These are phyloP conservation scores for Dinothrombium tinctorium DNA, from an alignment of 1,140 invertebrate species.

Conservation along the genomic window DNA sequence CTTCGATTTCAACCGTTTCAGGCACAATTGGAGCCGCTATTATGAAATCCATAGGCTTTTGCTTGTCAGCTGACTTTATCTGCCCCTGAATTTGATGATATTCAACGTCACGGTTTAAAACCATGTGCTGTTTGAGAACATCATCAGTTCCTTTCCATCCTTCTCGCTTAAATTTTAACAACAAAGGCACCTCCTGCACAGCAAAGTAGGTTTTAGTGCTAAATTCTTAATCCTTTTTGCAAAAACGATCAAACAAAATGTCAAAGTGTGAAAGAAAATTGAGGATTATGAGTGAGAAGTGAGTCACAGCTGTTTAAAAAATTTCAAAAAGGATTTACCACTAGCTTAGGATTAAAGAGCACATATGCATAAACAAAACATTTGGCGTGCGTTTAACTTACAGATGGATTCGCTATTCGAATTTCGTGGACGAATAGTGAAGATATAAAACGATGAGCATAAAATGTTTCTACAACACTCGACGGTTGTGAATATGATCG, in stretches of 20 bases:
- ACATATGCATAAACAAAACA: no score
- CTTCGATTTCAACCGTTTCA: conserved; percentile 13
- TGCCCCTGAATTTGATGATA: conserved; percentile 17
- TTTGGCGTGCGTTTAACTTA: no score
- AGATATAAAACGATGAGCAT: conserved; percentile 24
- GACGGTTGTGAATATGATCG: conserved; percentile 26
- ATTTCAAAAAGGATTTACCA: no score
- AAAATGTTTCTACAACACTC: conserved; percentile 40
- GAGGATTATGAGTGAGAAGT: conserved; percentile 12
- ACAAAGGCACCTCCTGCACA: conserved; percentile 11
- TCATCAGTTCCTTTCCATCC: conserved; percentile 17
- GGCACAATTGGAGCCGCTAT: conserved; percentile 14
- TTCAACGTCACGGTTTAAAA: conserved; percentile 29
- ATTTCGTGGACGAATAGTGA: conserved; percentile 51
- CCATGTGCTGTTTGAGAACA: conserved; percentile 19
- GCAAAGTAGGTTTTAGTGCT: no score
- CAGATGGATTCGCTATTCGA: conserved; percentile 42
- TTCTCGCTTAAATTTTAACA: conserved; percentile 13
- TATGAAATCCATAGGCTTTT: conserved; percentile 10
- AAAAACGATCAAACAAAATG: no score
- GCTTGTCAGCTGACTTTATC: conserved; percentile 5
- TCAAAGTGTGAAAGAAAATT: no score
- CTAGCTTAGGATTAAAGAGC: no score
- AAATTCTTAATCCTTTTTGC: no score
- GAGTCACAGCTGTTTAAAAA: conserved; percentile 10